Conservation (phyloP, 2,113 vertebrate genomes). For the Entomyzon cyanotis region DNA sequence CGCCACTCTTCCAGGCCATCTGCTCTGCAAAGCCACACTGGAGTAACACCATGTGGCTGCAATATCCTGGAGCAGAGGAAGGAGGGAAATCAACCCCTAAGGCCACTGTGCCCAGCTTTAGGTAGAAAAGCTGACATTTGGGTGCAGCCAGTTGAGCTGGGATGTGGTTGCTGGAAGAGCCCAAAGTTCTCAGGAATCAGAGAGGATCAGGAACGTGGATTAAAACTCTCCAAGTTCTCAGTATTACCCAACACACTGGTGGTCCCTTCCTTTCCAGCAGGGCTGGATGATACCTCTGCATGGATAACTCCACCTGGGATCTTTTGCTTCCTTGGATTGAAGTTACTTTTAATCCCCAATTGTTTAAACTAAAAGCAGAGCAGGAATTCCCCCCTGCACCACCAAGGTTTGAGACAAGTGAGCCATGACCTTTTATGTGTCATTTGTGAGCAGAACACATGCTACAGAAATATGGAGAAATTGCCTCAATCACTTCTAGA, state of each 20-base stretch:
- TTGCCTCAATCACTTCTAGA: not conserved
- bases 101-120: not conserved
- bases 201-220: not conserved
- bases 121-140: not conserved
- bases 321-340: not conserved
- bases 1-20: not conserved
- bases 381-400: not conserved
- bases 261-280: not conserved
- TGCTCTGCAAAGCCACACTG: not conserved
- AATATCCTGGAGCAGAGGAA: not conserved
- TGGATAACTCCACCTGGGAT: not conserved
- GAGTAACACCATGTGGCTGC: accelerated
- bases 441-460: accelerated
- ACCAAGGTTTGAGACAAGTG: not conserved
- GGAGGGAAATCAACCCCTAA: not conserved
- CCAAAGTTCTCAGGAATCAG: not conserved
- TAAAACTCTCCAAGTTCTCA: not conserved
- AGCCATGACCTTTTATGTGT: not conserved
- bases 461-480: not conserved
- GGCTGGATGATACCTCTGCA: not conserved
- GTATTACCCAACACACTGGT: not conserved
- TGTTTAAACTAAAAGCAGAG: not conserved
- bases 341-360: not conserved
- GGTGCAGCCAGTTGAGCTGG: not conserved
- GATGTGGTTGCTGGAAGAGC: not conserved